Conservation (phyloP, 2,113 vertebrate species). For the Dicaeum eximium region DNA sequence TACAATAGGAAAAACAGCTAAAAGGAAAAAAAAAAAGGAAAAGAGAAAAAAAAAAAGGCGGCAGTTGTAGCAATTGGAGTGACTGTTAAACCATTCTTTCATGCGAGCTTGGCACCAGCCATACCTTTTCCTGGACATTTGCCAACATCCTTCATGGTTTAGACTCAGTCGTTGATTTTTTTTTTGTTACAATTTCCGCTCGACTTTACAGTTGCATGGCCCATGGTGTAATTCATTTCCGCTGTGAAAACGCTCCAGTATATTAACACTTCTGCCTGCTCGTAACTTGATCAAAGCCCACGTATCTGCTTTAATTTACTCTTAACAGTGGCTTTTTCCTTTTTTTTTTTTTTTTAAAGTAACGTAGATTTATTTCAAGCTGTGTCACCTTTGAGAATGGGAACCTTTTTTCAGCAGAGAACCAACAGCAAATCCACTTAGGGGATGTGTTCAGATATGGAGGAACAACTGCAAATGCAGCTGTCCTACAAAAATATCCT, state of each 20-base stretch:
- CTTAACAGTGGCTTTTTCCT: not conserved
- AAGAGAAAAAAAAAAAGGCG: not conserved
- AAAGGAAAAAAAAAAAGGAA: constrained; percentile 15
- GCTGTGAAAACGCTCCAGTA: constrained; percentile 41
- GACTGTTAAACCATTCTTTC: constrained; percentile 67
- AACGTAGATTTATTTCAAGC: not conserved
- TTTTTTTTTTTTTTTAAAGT: not conserved
- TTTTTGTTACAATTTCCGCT: constrained; percentile 56
- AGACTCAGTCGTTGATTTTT: constrained; percentile 34
- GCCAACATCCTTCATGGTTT: constrained; percentile 57
- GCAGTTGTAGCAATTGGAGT: constrained; percentile 58
- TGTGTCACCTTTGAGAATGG: not conserved
- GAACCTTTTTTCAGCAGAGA: not conserved
- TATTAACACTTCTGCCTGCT: constrained; percentile 51
- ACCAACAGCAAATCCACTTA: not conserved
- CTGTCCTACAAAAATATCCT: not conserved
- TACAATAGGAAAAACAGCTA: constrained; percentile 69
- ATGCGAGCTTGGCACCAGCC: constrained; percentile 64
- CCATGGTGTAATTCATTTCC: constrained; percentile 71
- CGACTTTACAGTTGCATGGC: constrained; percentile 26
- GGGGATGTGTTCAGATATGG: not conserved
- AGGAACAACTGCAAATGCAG: not conserved
- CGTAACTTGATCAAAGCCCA: constrained; percentile 59
- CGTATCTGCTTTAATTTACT: constrained; percentile 50
- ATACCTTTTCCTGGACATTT: constrained; percentile 72